These are phyloP conservation scores for Fratercula arctica DNA, from an alignment of 2,797 vertebrate genomes.

Conservation along the genomic window DNA sequence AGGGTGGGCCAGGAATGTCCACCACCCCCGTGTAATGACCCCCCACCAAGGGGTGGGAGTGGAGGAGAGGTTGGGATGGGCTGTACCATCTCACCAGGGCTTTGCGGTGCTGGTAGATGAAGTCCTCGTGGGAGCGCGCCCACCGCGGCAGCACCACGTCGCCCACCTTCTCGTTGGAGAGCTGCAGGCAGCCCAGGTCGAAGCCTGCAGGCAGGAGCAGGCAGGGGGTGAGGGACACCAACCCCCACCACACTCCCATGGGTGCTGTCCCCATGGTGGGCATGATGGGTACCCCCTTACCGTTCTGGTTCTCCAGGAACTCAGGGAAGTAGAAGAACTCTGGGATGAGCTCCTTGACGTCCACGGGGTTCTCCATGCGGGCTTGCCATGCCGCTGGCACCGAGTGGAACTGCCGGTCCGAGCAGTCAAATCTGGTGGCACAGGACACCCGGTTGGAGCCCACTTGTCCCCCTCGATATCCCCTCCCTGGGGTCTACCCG, in stretches of 20 bases:
- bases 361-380: conserved; percentile 94
- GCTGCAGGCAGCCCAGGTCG: conserved; percentile 91
- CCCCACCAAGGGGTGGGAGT: background rate
- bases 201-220: conserved; percentile 78
- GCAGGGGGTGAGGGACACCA: background rate
- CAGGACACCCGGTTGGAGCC: background rate
- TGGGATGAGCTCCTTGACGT: conserved; percentile 96
- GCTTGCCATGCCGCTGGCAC: conserved; percentile 95
- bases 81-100: conserved; percentile 83
- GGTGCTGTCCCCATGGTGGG: background rate
- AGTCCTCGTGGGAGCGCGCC: conserved; percentile 91
- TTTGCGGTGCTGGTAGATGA: conserved; percentile 90
- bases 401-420: conserved; percentile 95
- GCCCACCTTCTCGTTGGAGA: conserved; percentile 88
- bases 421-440: conserved; percentile 89
- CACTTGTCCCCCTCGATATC: fast-evolving
- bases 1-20: fast-evolving
- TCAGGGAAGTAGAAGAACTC: conserved; percentile 98
- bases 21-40: fast-evolving
- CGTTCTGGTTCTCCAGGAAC: conserved; percentile 93
- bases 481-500: fast-evolving
- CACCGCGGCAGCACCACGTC: conserved; percentile 90
- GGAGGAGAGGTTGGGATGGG: background rate
- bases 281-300: background rate
- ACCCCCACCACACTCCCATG: fast-evolving